These are phyloP conservation scores for Chelidonichthys spinosus DNA, from an alignment of 2,797 vertebrate genomes.

Conservation along the genomic window DNA sequence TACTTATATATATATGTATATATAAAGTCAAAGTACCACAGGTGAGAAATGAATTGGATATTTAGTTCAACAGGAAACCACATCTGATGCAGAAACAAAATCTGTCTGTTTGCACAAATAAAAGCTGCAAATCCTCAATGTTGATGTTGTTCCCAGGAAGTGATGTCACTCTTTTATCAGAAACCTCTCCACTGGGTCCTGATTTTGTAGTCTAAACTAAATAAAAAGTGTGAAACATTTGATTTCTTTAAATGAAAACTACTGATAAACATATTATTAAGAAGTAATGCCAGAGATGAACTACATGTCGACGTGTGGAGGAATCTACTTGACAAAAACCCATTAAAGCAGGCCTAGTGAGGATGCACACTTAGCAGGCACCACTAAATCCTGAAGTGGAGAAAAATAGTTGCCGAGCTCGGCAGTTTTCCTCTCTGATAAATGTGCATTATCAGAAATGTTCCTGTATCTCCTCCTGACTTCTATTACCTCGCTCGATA, in stretches of 20 bases:
- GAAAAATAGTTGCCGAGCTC: conserved; percentile 63
- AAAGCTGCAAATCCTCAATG: background rate
- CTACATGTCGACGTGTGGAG: background rate
- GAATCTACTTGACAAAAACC: conserved; percentile 41
- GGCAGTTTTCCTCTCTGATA: conserved; percentile 71
- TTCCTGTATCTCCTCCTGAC: conserved; percentile 65
- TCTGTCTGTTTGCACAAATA: background rate
- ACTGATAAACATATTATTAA: background rate
- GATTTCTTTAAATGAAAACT: background rate
- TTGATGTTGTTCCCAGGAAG: background rate
- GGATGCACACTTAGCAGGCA: conserved; percentile 33
- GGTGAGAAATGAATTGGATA: background rate
- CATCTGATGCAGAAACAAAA: background rate
- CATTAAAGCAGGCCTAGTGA: conserved; percentile 22
- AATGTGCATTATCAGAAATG: conserved; percentile 74
- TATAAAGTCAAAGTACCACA: background rate
- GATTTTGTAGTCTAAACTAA: background rate
- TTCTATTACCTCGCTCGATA: conserved; percentile 75
- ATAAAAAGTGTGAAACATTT: background rate
- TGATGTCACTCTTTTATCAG: too few relatives aligned
- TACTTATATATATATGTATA: background rate
- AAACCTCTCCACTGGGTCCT: too few relatives aligned
- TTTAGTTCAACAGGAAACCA: background rate
- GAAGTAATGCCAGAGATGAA: background rate
- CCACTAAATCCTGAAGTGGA: conserved; percentile 49